These are phyloP conservation scores for Heteromyza rotundicornis DNA, from an alignment of 2,888 invertebrate species.

Conservation along the genomic window DNA sequence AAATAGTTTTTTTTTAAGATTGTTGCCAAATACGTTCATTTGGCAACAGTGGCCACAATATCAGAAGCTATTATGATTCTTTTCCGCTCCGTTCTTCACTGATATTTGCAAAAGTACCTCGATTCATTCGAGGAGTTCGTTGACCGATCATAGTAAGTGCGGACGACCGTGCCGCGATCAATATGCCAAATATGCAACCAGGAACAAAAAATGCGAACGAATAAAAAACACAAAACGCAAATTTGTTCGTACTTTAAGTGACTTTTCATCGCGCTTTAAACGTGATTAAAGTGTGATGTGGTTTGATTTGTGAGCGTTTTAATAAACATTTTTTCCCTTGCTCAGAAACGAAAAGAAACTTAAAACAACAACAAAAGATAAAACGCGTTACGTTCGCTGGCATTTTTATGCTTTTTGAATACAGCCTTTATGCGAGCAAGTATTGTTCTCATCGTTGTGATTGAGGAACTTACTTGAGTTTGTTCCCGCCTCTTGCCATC, in stretches of 20 bases:
- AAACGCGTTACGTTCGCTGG: too few relatives aligned
- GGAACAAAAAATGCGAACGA: constrained; percentile 37
- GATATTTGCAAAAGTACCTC: constrained; percentile 11
- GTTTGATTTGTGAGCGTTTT: neutral
- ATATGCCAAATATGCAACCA: constrained; percentile 56
- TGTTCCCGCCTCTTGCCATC: neutral
- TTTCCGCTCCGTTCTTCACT: too few relatives aligned
- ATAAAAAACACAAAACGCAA: neutral
- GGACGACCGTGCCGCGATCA: constrained; percentile 40
- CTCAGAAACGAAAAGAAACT: neutral
- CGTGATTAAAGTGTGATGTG: constrained; percentile 18
- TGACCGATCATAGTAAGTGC: constrained; percentile 37
- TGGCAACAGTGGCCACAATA: too few relatives aligned
- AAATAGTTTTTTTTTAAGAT: too few relatives aligned
- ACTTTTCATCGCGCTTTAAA: neutral
- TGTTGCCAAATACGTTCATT: too few relatives aligned
- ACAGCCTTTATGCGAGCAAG: neutral
- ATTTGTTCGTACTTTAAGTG: neutral
- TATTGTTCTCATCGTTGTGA: neutral
- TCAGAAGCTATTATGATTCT: too few relatives aligned
- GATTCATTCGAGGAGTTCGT: constrained; percentile 38
- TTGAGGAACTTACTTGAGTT: neutral
- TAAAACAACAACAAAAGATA: too few relatives aligned
- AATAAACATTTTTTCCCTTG: neutral
- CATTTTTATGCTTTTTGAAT: too few relatives aligned